Conservation (phyloP, 2,113 vertebrate species). For the Orientallactaga bullata region DNA sequence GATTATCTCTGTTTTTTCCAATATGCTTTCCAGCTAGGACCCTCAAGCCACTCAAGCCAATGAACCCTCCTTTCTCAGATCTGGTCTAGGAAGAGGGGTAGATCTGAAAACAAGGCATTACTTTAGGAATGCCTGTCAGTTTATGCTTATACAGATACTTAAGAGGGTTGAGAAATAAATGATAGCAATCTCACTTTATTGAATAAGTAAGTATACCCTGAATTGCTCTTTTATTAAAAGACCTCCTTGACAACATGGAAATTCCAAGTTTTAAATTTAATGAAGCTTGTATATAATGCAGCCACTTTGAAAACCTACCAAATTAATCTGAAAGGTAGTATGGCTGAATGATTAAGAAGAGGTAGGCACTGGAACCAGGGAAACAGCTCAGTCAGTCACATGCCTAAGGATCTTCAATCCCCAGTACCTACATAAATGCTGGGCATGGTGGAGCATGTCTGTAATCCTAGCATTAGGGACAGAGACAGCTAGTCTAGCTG, state of each 20-base stretch:
- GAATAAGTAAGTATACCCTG: not conserved
- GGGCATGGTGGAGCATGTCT: too few relatives aligned
- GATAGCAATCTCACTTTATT: not conserved
- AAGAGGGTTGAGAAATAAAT: not conserved
- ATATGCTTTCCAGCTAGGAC: not conserved
- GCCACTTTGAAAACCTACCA: not conserved
- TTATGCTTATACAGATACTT: not conserved
- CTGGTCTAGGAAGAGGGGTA: not conserved
- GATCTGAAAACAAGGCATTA: not conserved
- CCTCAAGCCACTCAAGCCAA: not conserved
- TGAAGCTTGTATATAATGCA: not conserved
- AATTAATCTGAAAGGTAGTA: not conserved
- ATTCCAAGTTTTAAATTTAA: not conserved
- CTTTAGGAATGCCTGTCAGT: not conserved
- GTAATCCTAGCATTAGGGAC: too few relatives aligned
- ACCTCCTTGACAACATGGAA: not conserved
- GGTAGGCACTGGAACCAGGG: too few relatives aligned
- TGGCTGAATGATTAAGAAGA: not conserved
- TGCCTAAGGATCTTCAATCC: too few relatives aligned
- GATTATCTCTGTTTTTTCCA: not conserved
- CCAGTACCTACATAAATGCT: too few relatives aligned
- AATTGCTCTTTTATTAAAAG: constrained; percentile 37
- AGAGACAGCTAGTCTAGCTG: too few relatives aligned
- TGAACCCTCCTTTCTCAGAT: not conserved
- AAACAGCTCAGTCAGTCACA: too few relatives aligned